Evolutionary conservation across 2,113 vertebrate species (phyloP).

Genomic region (Coturnix japonica): DNA sequence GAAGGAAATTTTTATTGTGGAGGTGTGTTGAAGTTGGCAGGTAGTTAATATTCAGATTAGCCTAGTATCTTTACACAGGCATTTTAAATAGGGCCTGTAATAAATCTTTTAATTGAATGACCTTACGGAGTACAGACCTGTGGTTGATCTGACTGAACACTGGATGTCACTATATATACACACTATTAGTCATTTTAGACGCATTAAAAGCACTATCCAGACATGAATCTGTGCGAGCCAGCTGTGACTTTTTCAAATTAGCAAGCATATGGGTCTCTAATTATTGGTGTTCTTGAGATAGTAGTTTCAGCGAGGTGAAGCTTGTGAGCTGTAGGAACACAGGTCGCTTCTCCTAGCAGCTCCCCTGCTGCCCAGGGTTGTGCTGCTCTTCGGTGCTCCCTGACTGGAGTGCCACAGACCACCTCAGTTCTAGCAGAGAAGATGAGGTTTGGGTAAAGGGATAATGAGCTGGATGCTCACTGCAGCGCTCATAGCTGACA

Average conservation of each 20-base stretch:
- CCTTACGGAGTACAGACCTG: constrained; percentile 13
- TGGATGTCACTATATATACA: constrained; percentile 71
- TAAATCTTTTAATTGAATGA: constrained; percentile 69
- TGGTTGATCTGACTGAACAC: constrained; percentile 73
- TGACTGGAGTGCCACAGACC: rapidly evolving
- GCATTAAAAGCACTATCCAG: background rate
- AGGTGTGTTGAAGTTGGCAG: constrained; percentile 79
- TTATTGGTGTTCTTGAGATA: background rate
- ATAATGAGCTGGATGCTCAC: background rate
- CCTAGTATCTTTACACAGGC: constrained; percentile 70
- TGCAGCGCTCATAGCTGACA: background rate
- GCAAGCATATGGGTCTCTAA: background rate
- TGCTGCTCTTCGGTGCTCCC: background rate
- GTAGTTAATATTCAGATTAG: constrained; percentile 81
- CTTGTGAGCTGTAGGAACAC: background rate
- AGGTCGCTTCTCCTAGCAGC: background rate
- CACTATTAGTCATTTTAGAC: constrained; percentile 67
- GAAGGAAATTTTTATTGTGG: constrained; percentile 81
- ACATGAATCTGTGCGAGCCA: background rate
- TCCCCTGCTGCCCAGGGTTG: background rate
- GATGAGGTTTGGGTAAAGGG: background rate
- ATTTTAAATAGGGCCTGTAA: constrained; percentile 58
- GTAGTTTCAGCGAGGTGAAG: background rate
- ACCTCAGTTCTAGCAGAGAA: background rate
- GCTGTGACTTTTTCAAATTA: background rate